Percentiles rank a stretch among this genome's conserved stretches.
phyloP scores from a whole-genome alignment of 2,888 invertebrate species.

The Ormyrus pomaceus region DNA sequence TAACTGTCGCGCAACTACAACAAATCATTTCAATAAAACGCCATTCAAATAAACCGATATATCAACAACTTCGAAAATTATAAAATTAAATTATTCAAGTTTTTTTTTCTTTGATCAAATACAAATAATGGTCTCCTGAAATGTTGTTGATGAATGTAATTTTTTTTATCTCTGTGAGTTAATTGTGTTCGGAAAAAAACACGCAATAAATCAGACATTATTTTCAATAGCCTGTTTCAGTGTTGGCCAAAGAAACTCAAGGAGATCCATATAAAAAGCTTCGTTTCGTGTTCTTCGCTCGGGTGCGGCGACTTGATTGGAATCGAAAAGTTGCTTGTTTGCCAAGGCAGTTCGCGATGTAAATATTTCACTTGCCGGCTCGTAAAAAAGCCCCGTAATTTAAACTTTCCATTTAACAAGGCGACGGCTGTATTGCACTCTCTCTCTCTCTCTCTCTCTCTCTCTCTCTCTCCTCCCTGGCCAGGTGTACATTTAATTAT shows the following conservation, averaged over 20 bases:
- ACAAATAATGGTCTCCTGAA: not conserved
- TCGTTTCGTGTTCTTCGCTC: too few relatives aligned
- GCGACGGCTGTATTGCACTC: too few relatives aligned
- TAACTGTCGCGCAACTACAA: constrained; percentile 5
- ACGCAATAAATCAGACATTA: not conserved
- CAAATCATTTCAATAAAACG: constrained; percentile 17
- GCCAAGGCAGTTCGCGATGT: constrained; percentile 12
- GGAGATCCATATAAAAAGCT: constrained; percentile 5
- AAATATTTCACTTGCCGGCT: constrained; percentile 15
- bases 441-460: too few relatives aligned
- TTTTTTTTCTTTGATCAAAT: too few relatives aligned
- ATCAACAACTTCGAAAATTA: not conserved
- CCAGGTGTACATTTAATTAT: constrained; percentile 42
- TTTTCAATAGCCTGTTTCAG: not conserved
- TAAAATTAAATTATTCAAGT: too few relatives aligned
- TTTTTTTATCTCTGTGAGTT: not conserved
- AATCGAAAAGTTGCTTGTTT: constrained; percentile 29
- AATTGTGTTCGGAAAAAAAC: constrained; percentile 5
- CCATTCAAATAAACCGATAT: constrained; percentile 12
- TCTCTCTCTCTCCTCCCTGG: not conserved
- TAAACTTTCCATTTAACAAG: constrained; percentile 13
- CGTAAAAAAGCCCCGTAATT: constrained; percentile 16
- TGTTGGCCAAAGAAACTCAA: not conserved
- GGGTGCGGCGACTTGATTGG: not conserved
- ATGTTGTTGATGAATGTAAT: not conserved